A percentile compares a stretch with the other conserved stretches of the same genome.
Conservation (phyloP, 2,113 vertebrate genomes). For the Oxyura jamaicensis region DNA sequence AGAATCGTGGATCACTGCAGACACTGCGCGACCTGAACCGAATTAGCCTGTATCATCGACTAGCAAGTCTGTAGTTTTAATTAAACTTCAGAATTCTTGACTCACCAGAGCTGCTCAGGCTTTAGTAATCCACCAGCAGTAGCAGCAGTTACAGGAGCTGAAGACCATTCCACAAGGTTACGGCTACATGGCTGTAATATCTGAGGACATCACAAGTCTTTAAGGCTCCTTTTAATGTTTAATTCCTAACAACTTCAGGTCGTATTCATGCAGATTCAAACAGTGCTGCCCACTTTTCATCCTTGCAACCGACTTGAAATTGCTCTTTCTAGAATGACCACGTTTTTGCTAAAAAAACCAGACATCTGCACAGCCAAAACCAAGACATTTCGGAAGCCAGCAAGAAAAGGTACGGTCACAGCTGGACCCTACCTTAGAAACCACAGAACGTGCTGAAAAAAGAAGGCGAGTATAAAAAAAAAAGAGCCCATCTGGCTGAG, state of each 20-base stretch:
- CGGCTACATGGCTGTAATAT: accelerated
- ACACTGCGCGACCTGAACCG: neutral
- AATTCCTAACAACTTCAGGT: neutral
- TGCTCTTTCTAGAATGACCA: accelerated
- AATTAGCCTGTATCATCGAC: accelerated
- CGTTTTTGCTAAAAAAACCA: neutral
- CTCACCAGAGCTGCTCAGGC: neutral
- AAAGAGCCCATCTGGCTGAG: neutral
- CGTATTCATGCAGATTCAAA: neutral
- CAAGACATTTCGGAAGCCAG: neutral
- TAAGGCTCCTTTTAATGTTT: neutral
- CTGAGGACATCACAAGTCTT: neutral
- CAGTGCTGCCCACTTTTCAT: neutral
- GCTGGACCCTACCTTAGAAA: neutral
- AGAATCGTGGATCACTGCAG: neutral
- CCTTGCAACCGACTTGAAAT: neutral
- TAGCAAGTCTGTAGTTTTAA: neutral
- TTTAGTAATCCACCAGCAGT: neutral
- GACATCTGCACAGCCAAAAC: neutral
- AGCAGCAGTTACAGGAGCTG: neutral
- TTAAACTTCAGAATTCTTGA: neutral
- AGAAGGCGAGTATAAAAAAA: no score
- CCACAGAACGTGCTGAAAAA: neutral
- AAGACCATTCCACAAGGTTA: neutral
- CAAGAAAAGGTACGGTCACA: neutral